A percentile compares a stretch with the other conserved stretches of the same genome.
These are phyloP conservation scores for Anodontia alba DNA, from an alignment of 2,888 invertebrate species.

Conservation along the genomic window DNA sequence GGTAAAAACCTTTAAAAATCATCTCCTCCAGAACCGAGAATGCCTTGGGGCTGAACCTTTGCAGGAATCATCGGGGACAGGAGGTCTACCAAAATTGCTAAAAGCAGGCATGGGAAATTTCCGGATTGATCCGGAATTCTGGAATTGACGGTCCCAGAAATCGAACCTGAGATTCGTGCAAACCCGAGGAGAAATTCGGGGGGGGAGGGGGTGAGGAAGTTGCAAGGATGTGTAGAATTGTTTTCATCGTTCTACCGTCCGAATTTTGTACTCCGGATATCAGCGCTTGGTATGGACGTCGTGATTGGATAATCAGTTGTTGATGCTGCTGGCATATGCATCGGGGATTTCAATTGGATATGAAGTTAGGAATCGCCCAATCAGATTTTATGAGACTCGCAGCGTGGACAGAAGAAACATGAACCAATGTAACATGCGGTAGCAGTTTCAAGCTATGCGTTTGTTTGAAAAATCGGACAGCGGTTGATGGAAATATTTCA, in stretches of 20 bases:
- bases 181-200: constrained; percentile 8
- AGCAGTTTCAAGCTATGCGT: neutral
- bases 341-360: too few relatives aligned
- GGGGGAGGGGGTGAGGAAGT: neutral
- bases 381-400: too few relatives aligned
- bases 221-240: neutral
- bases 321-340: neutral
- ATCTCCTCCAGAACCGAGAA: too few relatives aligned
- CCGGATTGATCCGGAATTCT: constrained; percentile 12
- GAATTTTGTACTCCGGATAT: too few relatives aligned
- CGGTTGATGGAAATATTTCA: neutral
- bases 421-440: neutral
- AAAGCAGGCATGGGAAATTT: constrained; percentile 9
- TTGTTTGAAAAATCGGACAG: neutral
- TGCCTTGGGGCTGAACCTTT: too few relatives aligned
- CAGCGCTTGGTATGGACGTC: neutral
- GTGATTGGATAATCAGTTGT: neutral
- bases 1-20: too few relatives aligned
- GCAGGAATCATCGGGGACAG: too few relatives aligned
- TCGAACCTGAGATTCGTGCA: neutral
- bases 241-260: neutral
- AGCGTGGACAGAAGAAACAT: too few relatives aligned
- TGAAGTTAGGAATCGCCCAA: too few relatives aligned
- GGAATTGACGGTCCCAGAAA: neutral
- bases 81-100: too few relatives aligned